Percentiles rank a stretch among this genome's conserved stretches.
phyloP scores from a whole-genome alignment of 1,140 invertebrate species.

The Ips typographus region DNA sequence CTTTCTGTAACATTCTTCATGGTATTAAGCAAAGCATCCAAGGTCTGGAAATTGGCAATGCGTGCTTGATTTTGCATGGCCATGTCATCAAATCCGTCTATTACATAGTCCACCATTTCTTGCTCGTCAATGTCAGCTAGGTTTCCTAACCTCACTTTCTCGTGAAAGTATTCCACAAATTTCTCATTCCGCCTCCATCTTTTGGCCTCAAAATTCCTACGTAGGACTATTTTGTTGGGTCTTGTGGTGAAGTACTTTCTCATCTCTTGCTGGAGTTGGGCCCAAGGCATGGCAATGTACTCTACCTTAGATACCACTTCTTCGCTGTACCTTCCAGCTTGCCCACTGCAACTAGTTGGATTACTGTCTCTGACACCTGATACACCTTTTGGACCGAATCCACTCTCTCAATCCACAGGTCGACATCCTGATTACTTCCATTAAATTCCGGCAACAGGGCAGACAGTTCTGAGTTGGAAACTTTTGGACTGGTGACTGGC shows the following conservation, averaged over 20 bases:
- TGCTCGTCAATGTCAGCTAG: constrained; percentile 34
- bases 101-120: constrained; percentile 43
- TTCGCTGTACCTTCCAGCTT: constrained; percentile 18
- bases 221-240: background rate
- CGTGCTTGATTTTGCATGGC: background rate
- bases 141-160: constrained; percentile 44
- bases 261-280: constrained; percentile 14
- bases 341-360: constrained; percentile 11
- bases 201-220: constrained; percentile 39
- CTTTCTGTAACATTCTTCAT: background rate
- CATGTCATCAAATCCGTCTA: constrained; percentile 43
- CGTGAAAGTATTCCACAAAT: constrained; percentile 43
- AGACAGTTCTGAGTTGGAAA: constrained; percentile 17
- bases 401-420: constrained; percentile 27
- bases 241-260: background rate
- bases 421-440: constrained; percentile 15
- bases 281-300: constrained; percentile 4
- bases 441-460: constrained; percentile 14
- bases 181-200: constrained; percentile 38
- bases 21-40: constrained; percentile 20
- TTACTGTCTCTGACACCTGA: constrained; percentile 15
- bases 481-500: background rate
- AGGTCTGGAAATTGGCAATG: constrained; percentile 17
- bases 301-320: constrained; percentile 16
- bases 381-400: constrained; percentile 25